Base-by-base conservation (phyloP, 2,888 invertebrate species). In the Priapulus caudatus region DNA sequence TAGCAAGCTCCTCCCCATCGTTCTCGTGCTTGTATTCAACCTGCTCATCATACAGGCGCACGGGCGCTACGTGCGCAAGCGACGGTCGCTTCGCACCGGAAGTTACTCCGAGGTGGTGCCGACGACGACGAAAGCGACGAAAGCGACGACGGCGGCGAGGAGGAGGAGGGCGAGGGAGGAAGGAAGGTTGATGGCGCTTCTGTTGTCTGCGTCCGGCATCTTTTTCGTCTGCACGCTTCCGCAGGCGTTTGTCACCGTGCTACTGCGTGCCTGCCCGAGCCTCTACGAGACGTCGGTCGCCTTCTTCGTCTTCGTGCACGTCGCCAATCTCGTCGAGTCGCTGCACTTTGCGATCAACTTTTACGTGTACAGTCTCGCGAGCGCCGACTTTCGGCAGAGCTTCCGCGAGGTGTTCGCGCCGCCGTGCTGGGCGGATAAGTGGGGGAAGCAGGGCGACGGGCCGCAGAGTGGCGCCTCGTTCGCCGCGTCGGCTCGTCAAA, bases 391-490 rank as follows among this genome's bases (percentile, higher is more conserved):
- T 33, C 33, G 33, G 10, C 10, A 33, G 33, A 10, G 33, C 33
- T 33, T 33, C 33, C n/a, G 33, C n/a, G 33, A 33, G n/a, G 33
- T 33, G 33, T 33, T 33, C 33, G n/a, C n/a, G n/a, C n/a, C n/a
- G n/a, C n/a, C n/a, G n/a, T n/a, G n/a, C n/a, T n/a, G n/a, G n/a
- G n/a, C n/a, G n/a, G n/a, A n/a, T n/a, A n/a, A n/a, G n/a, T n/a
- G n/a, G n/a, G n/a, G n/a, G n/a, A n/a, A n/a, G n/a, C n/a, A n/a
- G n/a, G n/a, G n/a, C n/a, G n/a, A n/a, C n/a, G n/a, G n/a, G n/a
- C n/a, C n/a, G n/a, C n/a, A n/a, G n/a, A n/a, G n/a, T n/a, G n/a
- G n/a, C n/a, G n/a, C n/a, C n/a, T n/a, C n/a, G n/a, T n/a, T n/a
- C n/a, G n/a, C n/a, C n/a, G n/a, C n/a, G n/a, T n/a, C n/a, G n/a